Evolutionary conservation across 2,797 vertebrate species (phyloP), one percentile per base, ranked within the genome.

Genomic region (Loriculus beryllinus): DNA sequence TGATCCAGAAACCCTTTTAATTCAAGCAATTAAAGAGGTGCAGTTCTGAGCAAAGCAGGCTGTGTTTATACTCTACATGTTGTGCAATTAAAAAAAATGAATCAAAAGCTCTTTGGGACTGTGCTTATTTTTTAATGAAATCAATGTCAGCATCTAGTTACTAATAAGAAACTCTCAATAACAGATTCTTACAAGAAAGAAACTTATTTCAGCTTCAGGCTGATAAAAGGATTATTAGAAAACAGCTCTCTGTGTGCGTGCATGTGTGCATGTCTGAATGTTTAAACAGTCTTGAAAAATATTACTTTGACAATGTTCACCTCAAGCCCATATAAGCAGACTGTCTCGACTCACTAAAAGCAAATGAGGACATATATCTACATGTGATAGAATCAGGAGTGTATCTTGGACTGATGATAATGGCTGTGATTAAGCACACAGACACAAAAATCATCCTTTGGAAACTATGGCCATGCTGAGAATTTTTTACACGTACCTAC

Each of bases 211-310:
- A 91, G 79, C 84, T 91, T 77, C 45, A 75, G 82, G 45, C 65
- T 94, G 84, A 89, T 93, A 78, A 93, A 96, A 95, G 72, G 75
- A 89, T 94, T 94, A 92, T 86, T 92, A 91, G 82, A 56, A 83
- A 91, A 40, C 42, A 64, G 48, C 59, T 86, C 54, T 60, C 15
- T 56, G 11, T 63, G 72, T 39, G 16, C 1, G 1, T 33, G 37
- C 39, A 15, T 35, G n/a, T 45, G 56, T 83, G 51, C 78, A 39
- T 22, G 28, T 67, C 37, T 64, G 51, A 85, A 75, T 75, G 48
- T 54, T 91, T 54, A 69, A 93, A 81, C 42, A 87, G n/a, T 40
- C 65, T 40, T 68, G 37, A 78, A 86, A 85, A 94, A 76, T 18
- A 87, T 29, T 37, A 29, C 43, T 85, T 75, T 49, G 52, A 80